Evolutionary conservation across 2,113 vertebrate genomes (phyloP).

Genomic region (Hippocampus barbouri): DNA sequence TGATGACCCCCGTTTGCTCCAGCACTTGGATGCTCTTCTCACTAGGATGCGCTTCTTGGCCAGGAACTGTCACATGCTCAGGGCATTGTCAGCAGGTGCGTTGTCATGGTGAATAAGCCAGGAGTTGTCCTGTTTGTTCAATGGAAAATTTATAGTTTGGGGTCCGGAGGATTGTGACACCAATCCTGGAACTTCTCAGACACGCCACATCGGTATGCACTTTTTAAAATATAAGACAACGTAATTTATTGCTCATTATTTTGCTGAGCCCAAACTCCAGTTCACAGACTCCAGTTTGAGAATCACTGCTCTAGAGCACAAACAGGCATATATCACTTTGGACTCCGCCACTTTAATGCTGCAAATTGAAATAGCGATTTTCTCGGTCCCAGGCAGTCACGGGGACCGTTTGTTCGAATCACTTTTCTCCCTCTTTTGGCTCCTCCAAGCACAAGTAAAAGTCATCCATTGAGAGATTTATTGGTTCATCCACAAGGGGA

Average conservation of each 20-base stretch:
- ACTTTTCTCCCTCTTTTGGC: background rate
- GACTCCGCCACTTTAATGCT: background rate
- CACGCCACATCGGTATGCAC: no score
- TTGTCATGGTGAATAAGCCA: background rate
- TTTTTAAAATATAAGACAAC: background rate
- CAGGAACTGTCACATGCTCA: no score
- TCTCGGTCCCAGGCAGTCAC: background rate
- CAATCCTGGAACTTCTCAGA: background rate
- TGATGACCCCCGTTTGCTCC: no score
- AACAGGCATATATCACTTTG: background rate
- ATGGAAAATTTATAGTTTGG: background rate
- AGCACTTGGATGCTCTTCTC: no score
- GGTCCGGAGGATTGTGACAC: background rate
- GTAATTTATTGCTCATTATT: background rate
- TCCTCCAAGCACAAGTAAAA: constrained; percentile 17
- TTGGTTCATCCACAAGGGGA: constrained; percentile 40
- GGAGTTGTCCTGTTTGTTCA: background rate
- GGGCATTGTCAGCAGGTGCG: no score
- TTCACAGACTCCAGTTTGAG: background rate
- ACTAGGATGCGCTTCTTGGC: no score
- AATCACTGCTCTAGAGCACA: background rate
- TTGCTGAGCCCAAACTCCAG: background rate
- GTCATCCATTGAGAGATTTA: constrained; percentile 38
- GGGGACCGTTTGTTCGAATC: background rate
- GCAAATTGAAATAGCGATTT: background rate